Percentiles rank a stretch among this genome's conserved stretches.
Conservation (phyloP, 2,888 invertebrate species). For the Crocallis elinguaria region DNA sequence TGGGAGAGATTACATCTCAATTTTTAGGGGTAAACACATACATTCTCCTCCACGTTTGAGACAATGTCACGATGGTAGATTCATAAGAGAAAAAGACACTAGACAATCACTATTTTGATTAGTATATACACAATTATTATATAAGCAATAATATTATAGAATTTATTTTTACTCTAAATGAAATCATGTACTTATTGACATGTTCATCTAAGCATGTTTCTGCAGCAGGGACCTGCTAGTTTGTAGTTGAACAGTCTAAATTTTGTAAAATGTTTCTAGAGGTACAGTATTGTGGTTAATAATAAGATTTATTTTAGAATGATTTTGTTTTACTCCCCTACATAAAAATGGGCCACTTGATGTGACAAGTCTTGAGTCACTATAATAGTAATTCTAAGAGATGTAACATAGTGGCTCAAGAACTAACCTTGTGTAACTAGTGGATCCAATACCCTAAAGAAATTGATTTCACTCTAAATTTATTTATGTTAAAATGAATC, state of each 20-base stretch:
- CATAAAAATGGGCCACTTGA: too few relatives aligned
- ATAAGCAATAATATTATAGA: slow-evolving; percentile 44
- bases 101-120: slow-evolving; percentile 51
- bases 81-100: slow-evolving; percentile 72
- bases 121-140: slow-evolving; percentile 23
- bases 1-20: slow-evolving; percentile 77
- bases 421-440: too few relatives aligned
- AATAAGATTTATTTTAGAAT: slow-evolving; percentile 30
- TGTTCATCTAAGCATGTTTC: slow-evolving; percentile 66
- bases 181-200: slow-evolving; percentile 71
- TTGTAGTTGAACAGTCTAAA: slow-evolving; percentile 54
- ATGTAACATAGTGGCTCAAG: too few relatives aligned
- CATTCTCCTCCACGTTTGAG: slow-evolving; percentile 74
- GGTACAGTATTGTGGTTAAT: slow-evolving; percentile 75
- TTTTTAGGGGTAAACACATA: slow-evolving; percentile 75
- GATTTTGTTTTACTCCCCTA: slow-evolving; percentile 32
- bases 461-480: background rate
- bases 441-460: background rate
- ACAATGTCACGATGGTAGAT: slow-evolving; percentile 77
- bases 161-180: slow-evolving; percentile 46
- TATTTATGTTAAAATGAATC: background rate
- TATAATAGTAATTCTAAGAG: too few relatives aligned
- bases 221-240: slow-evolving; percentile 77
- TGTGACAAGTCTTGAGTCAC: too few relatives aligned
- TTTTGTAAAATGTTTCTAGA: slow-evolving; percentile 69